phyloP scores from a whole-genome alignment of 2,888 invertebrate species.

The Brachypalpus laphriformis region DNA sequence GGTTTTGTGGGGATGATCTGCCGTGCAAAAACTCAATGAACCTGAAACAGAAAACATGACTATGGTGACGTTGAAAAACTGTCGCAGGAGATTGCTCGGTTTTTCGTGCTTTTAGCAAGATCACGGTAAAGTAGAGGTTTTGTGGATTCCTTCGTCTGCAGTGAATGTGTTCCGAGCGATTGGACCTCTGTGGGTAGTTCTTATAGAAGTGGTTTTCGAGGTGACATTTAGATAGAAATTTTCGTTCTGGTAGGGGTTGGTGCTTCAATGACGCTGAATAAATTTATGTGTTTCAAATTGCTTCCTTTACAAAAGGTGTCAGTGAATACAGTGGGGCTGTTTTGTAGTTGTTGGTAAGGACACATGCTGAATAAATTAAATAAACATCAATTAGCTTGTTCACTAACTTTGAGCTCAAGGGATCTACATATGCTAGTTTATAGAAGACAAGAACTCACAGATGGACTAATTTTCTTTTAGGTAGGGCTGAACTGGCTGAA shows the following conservation, averaged over 20 bases:
- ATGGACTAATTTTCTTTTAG: too few species aligned
- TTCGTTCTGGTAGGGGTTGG: neutral
- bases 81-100: neutral
- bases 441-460: too few species aligned
- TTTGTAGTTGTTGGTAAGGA: too few species aligned
- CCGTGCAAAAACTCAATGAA: conserved; percentile 48
- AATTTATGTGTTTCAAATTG: too few species aligned
- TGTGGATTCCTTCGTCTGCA: conserved; percentile 3
- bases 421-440: too few species aligned
- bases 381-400: too few species aligned
- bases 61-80: conserved; percentile 9
- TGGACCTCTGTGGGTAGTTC: too few species aligned
- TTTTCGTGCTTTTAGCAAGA: neutral
- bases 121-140: neutral
- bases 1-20: neutral
- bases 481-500: too few species aligned
- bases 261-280: conserved; percentile 1
- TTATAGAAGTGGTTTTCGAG: neutral
- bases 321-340: too few species aligned
- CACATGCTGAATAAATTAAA: too few species aligned
- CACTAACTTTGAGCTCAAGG: too few species aligned
- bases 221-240: neutral
- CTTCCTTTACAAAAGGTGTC: too few species aligned
- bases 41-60: conserved; percentile 17
- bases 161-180: neutral